These are phyloP conservation scores for Hypena proboscidalis DNA, from an alignment of 2,888 invertebrate genomes.

Conservation along the genomic window DNA sequence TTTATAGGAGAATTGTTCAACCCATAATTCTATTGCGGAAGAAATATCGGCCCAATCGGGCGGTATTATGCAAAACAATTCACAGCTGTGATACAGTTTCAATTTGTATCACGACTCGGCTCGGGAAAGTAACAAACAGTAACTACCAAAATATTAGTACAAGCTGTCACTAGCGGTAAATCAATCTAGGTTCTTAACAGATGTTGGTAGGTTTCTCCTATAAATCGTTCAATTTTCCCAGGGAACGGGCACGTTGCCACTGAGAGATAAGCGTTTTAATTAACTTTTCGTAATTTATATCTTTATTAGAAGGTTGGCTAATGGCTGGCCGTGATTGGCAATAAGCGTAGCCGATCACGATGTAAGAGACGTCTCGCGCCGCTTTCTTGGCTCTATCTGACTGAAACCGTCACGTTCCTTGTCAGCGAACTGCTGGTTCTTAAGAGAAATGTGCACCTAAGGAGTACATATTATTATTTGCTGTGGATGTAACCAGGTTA, in stretches of 20 bases:
- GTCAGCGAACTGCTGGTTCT: slow-evolving; percentile 46
- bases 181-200: slow-evolving; percentile 58
- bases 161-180: slow-evolving; percentile 46
- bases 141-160: slow-evolving; percentile 44
- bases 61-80: slow-evolving; percentile 29
- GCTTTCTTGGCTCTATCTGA: slow-evolving; percentile 55
- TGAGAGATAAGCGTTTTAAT: slow-evolving; percentile 78
- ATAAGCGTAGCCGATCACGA: slow-evolving; percentile 67
- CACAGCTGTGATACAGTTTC: slow-evolving; percentile 20
- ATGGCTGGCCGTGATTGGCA: slow-evolving; percentile 73
- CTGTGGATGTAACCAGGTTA: no score
- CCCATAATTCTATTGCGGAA: slow-evolving; percentile 23
- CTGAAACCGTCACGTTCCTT: slow-evolving; percentile 54
- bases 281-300: slow-evolving; percentile 82
- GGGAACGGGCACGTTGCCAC: slow-evolving; percentile 57
- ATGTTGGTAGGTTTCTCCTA: slow-evolving; percentile 59
- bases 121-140: slow-evolving; percentile 41
- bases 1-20: slow-evolving; percentile 25
- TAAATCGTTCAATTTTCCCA: slow-evolving; percentile 76
- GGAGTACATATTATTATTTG: slow-evolving; percentile 21
- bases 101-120: slow-evolving; percentile 31
- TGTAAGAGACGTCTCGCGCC: slow-evolving; percentile 43
- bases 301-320: slow-evolving; percentile 74
- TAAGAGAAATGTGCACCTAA: slow-evolving; percentile 31
- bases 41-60: slow-evolving; percentile 30